These are phyloP conservation scores for Anguilla megastoma DNA, from an alignment of 2,797 vertebrate species.

Conservation along the genomic window DNA sequence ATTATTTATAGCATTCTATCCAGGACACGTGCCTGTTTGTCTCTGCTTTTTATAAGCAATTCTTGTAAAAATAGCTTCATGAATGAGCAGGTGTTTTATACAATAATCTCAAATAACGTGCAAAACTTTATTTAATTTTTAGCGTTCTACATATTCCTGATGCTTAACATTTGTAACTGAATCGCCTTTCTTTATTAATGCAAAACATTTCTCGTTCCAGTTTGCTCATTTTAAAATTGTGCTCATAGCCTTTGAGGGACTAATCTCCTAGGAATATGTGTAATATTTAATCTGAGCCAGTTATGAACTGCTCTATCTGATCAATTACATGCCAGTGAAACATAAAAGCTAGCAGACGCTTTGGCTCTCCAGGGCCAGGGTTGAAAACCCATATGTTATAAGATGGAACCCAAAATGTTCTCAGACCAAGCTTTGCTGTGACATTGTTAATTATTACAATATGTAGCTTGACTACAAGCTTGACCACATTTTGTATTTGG, in stretches of 20 bases:
- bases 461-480: conserved; percentile 72
- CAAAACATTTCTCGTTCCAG: conserved; percentile 39
- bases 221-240: conserved; percentile 29
- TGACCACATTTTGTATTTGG: conserved; percentile 77
- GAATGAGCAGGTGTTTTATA: neutral
- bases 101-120: neutral
- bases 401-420: neutral
- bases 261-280: conserved; percentile 37
- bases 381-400: neutral
- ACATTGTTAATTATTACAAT: conserved; percentile 79
- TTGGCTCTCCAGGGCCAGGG: no score
- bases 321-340: no score
- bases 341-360: no score
- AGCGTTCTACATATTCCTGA: conserved; percentile 13
- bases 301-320: conserved; percentile 36
- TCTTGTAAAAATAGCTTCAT: neutral
- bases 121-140: conserved; percentile 9
- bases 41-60: neutral
- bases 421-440: conserved; percentile 79
- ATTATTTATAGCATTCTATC: neutral
- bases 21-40: neutral
- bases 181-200: conserved; percentile 22
- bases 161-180: conserved; percentile 19
- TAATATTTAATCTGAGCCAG: conserved; percentile 53
- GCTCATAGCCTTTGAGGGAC: conserved; percentile 2